Evolutionary conservation across 2,113 vertebrate species (phyloP).

Genomic region (Phodopus roborovskii): DNA sequence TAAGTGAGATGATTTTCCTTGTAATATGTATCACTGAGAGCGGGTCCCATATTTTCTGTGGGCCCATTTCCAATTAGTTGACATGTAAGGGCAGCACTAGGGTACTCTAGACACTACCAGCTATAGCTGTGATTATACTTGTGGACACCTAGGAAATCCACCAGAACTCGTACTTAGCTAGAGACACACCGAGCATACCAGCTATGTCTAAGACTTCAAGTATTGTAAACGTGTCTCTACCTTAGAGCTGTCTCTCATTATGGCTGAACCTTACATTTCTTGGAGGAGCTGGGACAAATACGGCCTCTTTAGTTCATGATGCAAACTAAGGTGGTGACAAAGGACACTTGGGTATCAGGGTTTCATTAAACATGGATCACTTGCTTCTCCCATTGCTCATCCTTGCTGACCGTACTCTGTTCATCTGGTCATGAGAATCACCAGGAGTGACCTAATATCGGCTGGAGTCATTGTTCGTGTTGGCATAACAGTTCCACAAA

Average conservation of each 20-base stretch:
- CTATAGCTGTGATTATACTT: neutral
- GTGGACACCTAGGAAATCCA: neutral
- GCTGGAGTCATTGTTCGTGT: neutral
- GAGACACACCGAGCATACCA: neutral
- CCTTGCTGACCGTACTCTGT: neutral
- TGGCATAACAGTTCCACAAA: neutral
- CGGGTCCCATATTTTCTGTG: neutral
- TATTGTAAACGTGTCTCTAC: neutral
- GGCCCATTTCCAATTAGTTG: neutral
- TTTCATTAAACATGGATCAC: neutral
- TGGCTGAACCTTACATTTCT: neutral
- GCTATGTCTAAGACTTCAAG: neutral
- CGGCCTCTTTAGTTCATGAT: neutral
- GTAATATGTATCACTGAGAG: neutral
- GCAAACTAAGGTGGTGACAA: neutral
- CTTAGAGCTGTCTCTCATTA: neutral
- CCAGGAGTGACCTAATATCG: neutral
- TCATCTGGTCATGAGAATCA: neutral
- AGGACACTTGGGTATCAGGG: neutral
- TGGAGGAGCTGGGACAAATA: constrained; percentile 4
- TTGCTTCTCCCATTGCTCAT: neutral
- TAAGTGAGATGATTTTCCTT: neutral
- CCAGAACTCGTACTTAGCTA: neutral
- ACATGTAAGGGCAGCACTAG: neutral
- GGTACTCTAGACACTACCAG: neutral